Evolutionary conservation across 2,113 vertebrate genomes (phyloP), one percentile per base, ranked within the genome.

Genomic region (Megalops atlanticus): DNA sequence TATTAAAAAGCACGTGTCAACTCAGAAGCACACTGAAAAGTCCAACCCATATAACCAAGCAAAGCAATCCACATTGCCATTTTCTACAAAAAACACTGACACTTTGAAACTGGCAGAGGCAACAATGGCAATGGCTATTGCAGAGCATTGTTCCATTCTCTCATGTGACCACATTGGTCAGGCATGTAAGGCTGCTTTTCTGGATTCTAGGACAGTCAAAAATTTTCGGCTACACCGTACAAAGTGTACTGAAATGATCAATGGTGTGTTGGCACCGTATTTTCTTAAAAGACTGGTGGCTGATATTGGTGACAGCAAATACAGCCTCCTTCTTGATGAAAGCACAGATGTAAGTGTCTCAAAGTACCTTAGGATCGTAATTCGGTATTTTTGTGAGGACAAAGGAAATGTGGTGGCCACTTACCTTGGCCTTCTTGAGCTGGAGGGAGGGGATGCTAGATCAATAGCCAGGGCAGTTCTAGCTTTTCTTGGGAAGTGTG

Each of bases 231-330:
- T 68, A 18, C 58, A 68, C 58, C 58, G 58, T 21, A 79, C 52
- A 36, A 79, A 79, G 76, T 83, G 77, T 40, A 80, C 73, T 38
- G 74, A 76, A 83, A 83, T 80, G 36, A 77, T 72, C 36, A 80
- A 77, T 43, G 64, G 74, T 77, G 54, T 52, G 5, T 24, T 77
- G 24, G 78, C 74, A 76, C 45, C 78, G 76, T 80, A 80, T 4
- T 72, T 80, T 73, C 45, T 77, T 21, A 80, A 77, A 77, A 54
- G 35, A 40, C 41, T 54, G 21, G 74, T 58, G 0, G 33, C 82
- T 54, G 74, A 77, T 80, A 45, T 80, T 72, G 64, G 68, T 75
- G 1, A 41, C 73, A 1, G 31, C 1, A 24, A 45, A 33, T 77
- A 45, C 76, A 31, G 76, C 14, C 70, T 72, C 70, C 35, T 72